Evolutionary conservation across 30 jellyfish, hydroid and myxozoan species (phyloP).

Genomic region (Catostylus mosaicus): DNA sequence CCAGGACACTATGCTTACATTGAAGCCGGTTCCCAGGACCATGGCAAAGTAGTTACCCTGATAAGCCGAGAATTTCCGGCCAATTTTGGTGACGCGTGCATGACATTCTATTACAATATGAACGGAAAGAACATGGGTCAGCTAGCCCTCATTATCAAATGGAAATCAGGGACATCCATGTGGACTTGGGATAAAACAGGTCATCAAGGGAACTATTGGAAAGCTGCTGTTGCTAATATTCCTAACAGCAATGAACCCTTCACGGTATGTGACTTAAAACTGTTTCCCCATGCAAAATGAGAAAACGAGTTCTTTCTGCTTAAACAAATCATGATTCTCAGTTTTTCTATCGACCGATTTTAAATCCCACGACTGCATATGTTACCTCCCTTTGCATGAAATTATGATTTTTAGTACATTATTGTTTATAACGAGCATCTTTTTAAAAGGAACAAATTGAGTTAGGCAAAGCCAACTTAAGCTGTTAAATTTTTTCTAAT

Average conservation of each 20-base stretch:
- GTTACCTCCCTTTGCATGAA: too few relatives aligned
- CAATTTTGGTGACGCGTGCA: constrained; percentile 70
- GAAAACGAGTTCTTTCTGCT: too few relatives aligned
- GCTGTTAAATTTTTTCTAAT: too few relatives aligned
- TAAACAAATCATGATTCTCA: too few relatives aligned
- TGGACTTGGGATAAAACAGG: constrained; percentile 73
- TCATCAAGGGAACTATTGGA: constrained; percentile 86
- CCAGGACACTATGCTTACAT: constrained; percentile 68
- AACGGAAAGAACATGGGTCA: constrained; percentile 75
- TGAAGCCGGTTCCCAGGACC: constrained; percentile 44
- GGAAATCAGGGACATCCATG: constrained; percentile 51
- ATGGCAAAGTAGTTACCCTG: constrained; percentile 48
- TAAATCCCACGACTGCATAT: too few relatives aligned
- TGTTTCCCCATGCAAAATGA: too few relatives aligned
- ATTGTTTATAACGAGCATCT: too few relatives aligned
- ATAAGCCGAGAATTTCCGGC: constrained; percentile 65
- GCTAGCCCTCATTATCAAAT: constrained; percentile 9
- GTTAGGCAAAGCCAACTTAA: too few relatives aligned
- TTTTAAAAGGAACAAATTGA: too few relatives aligned
- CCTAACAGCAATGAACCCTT: constrained; percentile 58
- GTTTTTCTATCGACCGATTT: too few relatives aligned
- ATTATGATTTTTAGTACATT: too few relatives aligned
- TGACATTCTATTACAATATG: constrained; percentile 78
- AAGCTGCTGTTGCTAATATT: constrained; percentile 59
- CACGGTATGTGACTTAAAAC: constrained; percentile 25